Evolutionary conservation across 2,888 invertebrate genomes (phyloP).

Genomic region (Heliconius cydno): DNA sequence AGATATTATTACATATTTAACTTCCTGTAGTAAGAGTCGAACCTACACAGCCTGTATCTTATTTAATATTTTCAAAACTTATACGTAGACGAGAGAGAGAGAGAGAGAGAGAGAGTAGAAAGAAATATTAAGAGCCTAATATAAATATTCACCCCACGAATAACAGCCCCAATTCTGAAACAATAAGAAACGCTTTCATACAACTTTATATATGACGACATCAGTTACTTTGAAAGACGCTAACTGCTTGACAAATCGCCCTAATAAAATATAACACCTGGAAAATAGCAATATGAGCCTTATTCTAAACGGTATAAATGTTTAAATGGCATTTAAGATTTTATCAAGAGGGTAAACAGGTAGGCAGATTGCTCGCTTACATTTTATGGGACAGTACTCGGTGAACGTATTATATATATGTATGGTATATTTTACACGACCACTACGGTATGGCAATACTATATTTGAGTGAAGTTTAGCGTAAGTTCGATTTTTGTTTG

Average conservation of each 20-base stretch:
- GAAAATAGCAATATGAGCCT: constrained; percentile 14
- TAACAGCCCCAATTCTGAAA: constrained; percentile 21
- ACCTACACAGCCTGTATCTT: too few species aligned
- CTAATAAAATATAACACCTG: constrained; percentile 26
- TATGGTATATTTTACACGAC: constrained; percentile 16
- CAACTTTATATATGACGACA: constrained; percentile 32
- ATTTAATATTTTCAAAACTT: too few species aligned
- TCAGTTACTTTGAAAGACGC: constrained; percentile 38
- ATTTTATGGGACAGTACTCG: constrained; percentile 41
- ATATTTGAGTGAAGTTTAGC: background rate
- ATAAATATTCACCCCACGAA: constrained; percentile 8
- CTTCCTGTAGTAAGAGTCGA: too few species aligned
- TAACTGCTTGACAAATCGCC: constrained; percentile 41
- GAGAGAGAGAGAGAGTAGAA: too few species aligned
- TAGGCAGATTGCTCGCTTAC: constrained; percentile 39
- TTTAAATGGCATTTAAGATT: constrained; percentile 13
- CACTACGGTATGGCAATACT: background rate
- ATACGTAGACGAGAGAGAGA: too few species aligned
- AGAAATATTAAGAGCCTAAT: background rate
- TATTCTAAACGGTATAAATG: constrained; percentile 23
- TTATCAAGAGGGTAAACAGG: constrained; percentile 32
- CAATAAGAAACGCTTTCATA: constrained; percentile 23
- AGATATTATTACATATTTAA: too few species aligned
- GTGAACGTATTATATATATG: constrained; percentile 30
- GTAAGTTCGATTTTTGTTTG: background rate